A percentile compares a stretch with the other conserved stretches of the same genome.
phyloP scores from a whole-genome alignment of 2,797 vertebrate genomes.

The Crocodylus rhombifer region DNA sequence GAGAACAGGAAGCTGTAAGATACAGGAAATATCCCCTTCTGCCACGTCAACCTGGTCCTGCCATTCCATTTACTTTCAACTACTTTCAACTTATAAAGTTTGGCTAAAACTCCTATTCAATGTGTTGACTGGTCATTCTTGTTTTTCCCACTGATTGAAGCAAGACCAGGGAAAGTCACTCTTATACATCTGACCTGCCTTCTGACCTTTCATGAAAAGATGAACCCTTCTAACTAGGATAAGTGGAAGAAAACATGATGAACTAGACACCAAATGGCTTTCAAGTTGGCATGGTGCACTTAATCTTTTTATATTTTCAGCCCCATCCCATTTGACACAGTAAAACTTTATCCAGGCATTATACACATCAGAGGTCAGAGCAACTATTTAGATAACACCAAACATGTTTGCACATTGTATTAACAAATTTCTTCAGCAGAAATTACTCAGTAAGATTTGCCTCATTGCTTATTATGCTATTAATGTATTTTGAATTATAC shows the following conservation, averaged over 20 bases:
- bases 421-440: neutral
- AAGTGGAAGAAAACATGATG: too few species aligned
- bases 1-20: neutral
- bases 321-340: neutral
- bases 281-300: neutral
- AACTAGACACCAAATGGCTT: too few species aligned
- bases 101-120: neutral
- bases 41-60: slow-evolving; percentile 22
- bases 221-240: too few species aligned
- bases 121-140: slow-evolving; percentile 9
- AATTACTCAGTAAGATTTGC: neutral
- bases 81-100: neutral
- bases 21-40: slow-evolving; percentile 19
- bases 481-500: neutral
- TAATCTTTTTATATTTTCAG: neutral
- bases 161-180: too few species aligned
- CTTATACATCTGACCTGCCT: neutral
- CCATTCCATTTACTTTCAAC: neutral
- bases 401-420: neutral
- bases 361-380: neutral
- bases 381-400: neutral
- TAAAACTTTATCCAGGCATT: neutral
- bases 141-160: neutral
- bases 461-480: neutral
- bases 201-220: neutral